Percentiles rank a stretch among this genome's conserved stretches.
These are phyloP conservation scores for Zaprionus nigranus DNA, from an alignment of 1,140 invertebrate genomes.

Conservation along the genomic window DNA sequence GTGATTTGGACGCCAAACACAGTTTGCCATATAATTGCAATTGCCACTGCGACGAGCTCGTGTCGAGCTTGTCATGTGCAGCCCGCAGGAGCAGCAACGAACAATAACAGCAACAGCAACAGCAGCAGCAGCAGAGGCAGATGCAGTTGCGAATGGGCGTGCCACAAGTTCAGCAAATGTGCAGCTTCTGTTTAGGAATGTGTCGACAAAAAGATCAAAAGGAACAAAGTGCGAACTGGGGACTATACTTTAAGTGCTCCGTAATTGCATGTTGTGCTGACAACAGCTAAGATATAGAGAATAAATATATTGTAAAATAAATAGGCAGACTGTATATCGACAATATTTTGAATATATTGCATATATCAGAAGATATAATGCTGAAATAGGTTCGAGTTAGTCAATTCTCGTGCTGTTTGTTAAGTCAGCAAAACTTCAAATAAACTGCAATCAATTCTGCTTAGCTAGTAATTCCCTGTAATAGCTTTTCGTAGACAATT, in stretches of 20 bases:
- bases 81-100: not conserved
- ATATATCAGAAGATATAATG: no score
- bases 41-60: slow-evolving; percentile 51
- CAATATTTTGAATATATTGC: no score
- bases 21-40: slow-evolving; percentile 67
- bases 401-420: no score
- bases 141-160: slow-evolving; percentile 22
- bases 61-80: slow-evolving; percentile 62
- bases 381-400: no score
- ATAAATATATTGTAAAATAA: not conserved
- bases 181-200: slow-evolving; percentile 23
- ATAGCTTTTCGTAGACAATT: no score
- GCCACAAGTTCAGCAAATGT: slow-evolving; percentile 10
- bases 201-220: slow-evolving; percentile 4
- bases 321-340: not conserved
- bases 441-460: no score
- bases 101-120: not conserved
- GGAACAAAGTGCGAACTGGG: not conserved
- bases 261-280: not conserved
- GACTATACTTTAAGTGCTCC: not conserved
- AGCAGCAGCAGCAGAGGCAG: not conserved
- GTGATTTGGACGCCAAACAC: slow-evolving; percentile 63
- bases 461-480: no score
- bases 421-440: no score
- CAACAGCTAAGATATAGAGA: not conserved